A percentile compares a stretch with the other conserved stretches of the same genome.
Evolutionary conservation across 2,797 vertebrate genomes (phyloP).

Genomic region (Acropternis orthonyx): DNA sequence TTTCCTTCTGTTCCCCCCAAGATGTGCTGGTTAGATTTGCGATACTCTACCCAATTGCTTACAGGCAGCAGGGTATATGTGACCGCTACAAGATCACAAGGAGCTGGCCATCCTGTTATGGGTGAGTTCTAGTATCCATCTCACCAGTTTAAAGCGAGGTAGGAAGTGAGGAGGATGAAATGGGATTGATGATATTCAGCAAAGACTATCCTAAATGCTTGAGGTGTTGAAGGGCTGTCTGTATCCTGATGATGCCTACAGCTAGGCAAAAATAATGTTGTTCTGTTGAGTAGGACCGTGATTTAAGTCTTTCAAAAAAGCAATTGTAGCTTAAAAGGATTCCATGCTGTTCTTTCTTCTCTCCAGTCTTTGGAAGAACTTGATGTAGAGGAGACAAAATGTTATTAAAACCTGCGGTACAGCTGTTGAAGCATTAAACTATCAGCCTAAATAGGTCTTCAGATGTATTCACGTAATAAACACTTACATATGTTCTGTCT

Average conservation of each 20-base stretch:
- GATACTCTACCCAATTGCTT: slow-evolving; percentile 4
- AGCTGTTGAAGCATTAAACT: slow-evolving; percentile 32
- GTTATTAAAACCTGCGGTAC: slow-evolving; percentile 30
- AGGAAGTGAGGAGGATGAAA: neutral
- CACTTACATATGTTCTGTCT: slow-evolving; percentile 35
- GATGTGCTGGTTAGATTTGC: slow-evolving; percentile 19
- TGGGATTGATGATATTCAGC: neutral
- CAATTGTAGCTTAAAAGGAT: neutral
- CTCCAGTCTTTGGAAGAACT: neutral
- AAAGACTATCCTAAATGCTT: neutral
- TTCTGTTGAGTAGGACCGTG: neutral
- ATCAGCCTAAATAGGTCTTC: slow-evolving; percentile 46
- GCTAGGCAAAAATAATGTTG: neutral
- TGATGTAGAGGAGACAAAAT: slow-evolving; percentile 1
- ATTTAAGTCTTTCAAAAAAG: neutral
- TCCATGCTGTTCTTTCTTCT: neutral
- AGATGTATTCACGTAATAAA: slow-evolving; percentile 23
- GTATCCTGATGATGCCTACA: neutral
- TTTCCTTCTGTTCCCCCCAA: neutral
- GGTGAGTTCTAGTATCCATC: neutral
- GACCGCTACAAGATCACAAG: neutral
- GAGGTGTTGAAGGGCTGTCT: neutral
- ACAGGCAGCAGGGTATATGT: neutral
- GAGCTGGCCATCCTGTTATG: neutral
- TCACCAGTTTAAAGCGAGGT: neutral